Base-by-base conservation (phyloP, 2,797 vertebrate genomes). In the Oryzias sinensis region DNA sequence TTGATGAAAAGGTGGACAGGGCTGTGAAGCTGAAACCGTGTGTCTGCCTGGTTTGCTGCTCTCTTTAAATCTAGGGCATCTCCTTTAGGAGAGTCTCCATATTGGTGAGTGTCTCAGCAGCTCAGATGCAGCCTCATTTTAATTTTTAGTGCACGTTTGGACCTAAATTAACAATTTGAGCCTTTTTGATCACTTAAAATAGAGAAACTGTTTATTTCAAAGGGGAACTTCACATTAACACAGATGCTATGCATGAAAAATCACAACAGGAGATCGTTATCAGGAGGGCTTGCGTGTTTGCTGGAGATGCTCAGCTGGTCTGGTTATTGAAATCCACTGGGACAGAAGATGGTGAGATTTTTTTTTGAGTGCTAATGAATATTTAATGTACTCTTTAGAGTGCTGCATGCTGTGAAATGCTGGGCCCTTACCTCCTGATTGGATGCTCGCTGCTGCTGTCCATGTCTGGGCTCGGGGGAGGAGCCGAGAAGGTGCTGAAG, bases 401-500 rank as follows among this genome's bases (percentile, higher is more conserved):
- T 66, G 72, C 53, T 56, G 29, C 41, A 50, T 46, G 58, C 68
- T 68, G 65, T 65, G 27, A 81, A 69, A 76, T 64, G 62, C 68
- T 79, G 71, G 82, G 75, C 67, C 60, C 77, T 82, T 70, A 92
- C 92, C 91, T 93, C 72, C 92, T 88, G 84, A 93, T 87, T 58
- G 92, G 92, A 81, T 93, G 92, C 68, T 88, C 87, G 22, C 53
- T 45, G 57, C 25, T 49, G 65, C 65, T 58, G 52, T 92, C 92
- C 89, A 92, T 81, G 76, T 91, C 90, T 1, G 89, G 84, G 72
- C 90, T 90, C 17, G 86, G 85, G 47, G 91, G 90, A 61, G 91
- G 80, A 45, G 86, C 80, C 0, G 90, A 90, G 82, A 93, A 90
- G 76, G 87, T 88, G 79, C 87, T 90, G 85, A 92, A 91, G 85